A percentile compares a stretch with the other conserved stretches of the same genome.
Evolutionary conservation across 1,140 invertebrate species (phyloP).

Genomic region (Sipha flava): DNA sequence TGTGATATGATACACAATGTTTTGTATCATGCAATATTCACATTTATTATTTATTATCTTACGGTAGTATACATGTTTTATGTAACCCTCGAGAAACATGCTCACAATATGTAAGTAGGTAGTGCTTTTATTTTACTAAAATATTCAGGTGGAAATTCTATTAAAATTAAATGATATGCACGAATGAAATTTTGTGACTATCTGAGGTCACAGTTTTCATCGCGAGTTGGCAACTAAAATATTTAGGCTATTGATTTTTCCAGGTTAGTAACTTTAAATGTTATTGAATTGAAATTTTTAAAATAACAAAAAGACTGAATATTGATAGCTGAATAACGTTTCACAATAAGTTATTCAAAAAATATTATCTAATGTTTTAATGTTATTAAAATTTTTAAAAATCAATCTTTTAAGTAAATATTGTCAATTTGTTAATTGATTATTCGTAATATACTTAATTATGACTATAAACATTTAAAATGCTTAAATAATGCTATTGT

Average conservation of each 20-base stretch:
- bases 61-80: neutral
- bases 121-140: neutral
- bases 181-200: neutral
- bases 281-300: no score
- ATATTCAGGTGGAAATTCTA: conserved; percentile 2
- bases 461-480: no score
- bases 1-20: neutral
- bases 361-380: no score
- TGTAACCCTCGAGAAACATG: neutral
- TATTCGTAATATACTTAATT: no score
- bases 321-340: no score
- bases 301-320: no score
- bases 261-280: neutral
- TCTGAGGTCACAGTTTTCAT: neutral
- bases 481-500: no score
- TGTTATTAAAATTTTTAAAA: no score
- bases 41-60: conserved; percentile 9
- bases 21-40: neutral
- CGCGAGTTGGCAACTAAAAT: neutral
- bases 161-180: neutral
- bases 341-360: no score
- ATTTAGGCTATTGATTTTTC: neutral
- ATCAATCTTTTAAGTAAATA: no score
- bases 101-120: neutral
- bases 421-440: no score